phyloP scores from a whole-genome alignment of 2,888 invertebrate genomes.

The Tetramorium bicarinatum region DNA sequence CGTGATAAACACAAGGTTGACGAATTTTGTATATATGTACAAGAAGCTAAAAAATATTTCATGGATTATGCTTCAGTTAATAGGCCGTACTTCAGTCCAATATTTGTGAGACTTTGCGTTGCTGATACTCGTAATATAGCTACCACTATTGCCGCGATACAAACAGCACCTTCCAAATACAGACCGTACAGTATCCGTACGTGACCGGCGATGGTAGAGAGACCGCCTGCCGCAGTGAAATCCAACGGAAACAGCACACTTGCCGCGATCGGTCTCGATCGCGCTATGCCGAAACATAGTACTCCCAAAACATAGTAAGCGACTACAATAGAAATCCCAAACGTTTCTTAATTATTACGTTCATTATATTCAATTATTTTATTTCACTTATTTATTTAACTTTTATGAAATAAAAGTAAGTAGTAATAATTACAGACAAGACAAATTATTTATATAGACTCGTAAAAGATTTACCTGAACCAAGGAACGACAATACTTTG shows the following conservation, averaged over 20 bases:
- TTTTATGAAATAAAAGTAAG: neutral
- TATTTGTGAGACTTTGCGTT: constrained; percentile 87
- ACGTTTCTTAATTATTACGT: constrained; percentile 7
- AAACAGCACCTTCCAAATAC: constrained; percentile 90
- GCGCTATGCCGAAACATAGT: constrained; percentile 88
- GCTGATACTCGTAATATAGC: constrained; percentile 89
- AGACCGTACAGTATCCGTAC: constrained; percentile 89
- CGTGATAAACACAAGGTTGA: neutral
- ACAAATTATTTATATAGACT: constrained; percentile 13
- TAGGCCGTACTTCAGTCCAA: constrained; percentile 88
- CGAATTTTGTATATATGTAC: neutral
- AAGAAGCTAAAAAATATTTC: neutral
- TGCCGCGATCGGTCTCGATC: constrained; percentile 87
- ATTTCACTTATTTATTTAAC: neutral
- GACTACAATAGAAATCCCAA: constrained; percentile 69
- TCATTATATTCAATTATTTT: neutral
- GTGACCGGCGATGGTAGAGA: constrained; percentile 88
- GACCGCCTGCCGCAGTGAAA: constrained; percentile 91
- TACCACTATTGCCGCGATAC: constrained; percentile 88
- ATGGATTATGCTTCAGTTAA: constrained; percentile 84
- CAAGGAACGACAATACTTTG: constrained; percentile 80
- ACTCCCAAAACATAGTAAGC: constrained; percentile 89
- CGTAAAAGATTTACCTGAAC: constrained; percentile 76
- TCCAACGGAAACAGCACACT: constrained; percentile 90
- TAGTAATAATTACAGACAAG: neutral